A percentile compares a stretch with the other conserved stretches of the same genome.
phyloP scores from a whole-genome alignment of 1,140 invertebrate species.

The Metopolophium dirhodum region DNA sequence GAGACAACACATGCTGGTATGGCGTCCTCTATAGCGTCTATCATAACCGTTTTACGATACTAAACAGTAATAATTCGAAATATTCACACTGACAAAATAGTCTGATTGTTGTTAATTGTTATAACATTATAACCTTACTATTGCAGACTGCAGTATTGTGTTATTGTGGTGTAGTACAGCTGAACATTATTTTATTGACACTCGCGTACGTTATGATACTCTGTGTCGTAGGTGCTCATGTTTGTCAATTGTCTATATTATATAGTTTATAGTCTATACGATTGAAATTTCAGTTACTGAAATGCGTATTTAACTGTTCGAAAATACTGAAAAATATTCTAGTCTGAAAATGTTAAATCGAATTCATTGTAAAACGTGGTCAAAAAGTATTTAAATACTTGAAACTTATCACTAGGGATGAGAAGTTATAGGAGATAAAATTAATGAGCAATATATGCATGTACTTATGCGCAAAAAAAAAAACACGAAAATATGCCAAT shows the following conservation, averaged over 20 bases:
- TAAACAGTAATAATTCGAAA: not conserved
- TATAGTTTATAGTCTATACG: not conserved
- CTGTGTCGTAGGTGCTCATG: not conserved
- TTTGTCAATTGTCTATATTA: not conserved
- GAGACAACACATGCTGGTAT: not conserved
- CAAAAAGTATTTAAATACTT: not conserved
- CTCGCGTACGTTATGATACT: not conserved
- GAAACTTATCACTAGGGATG: not conserved
- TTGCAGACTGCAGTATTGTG: too few species aligned
- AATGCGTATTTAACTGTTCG: not conserved
- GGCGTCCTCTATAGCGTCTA: not conserved
- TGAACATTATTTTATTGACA: not conserved
- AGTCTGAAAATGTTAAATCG: not conserved
- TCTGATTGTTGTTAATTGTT: not conserved
- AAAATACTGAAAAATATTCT: not conserved
- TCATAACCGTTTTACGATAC: not conserved
- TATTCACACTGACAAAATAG: not conserved
- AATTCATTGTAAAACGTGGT: not conserved
- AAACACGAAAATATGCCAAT: too few species aligned
- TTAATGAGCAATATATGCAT: too few species aligned
- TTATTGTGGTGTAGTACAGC: not conserved
- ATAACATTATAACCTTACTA: not conserved
- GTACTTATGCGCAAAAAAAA: too few species aligned
- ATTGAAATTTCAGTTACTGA: not conserved
- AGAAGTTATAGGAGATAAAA: too few species aligned